A percentile compares a stretch with the other conserved stretches of the same genome.
These are phyloP conservation scores for Diachrysia chrysitis DNA, from an alignment of 2,888 invertebrate genomes.

Conservation along the genomic window DNA sequence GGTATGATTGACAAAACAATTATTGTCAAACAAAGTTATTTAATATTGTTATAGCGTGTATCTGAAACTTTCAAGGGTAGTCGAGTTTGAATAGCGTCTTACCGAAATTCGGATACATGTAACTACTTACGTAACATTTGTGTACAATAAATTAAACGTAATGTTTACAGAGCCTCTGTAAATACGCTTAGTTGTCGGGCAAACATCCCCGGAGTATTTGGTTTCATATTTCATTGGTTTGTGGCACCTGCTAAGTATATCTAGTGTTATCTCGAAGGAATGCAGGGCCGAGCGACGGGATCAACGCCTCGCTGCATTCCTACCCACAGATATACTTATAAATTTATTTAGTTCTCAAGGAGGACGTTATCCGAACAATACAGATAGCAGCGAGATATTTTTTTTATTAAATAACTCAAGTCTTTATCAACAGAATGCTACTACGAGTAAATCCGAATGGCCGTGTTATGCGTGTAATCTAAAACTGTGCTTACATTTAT, in stretches of 20 bases:
- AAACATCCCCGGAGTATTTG: constrained; percentile 73
- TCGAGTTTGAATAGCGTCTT: constrained; percentile 59
- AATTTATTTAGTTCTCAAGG: constrained; percentile 61
- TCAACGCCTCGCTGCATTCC: constrained; percentile 73
- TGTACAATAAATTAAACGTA: constrained; percentile 69
- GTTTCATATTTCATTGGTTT: constrained; percentile 65
- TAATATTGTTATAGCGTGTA: constrained; percentile 16
- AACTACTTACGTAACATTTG: constrained; percentile 60
- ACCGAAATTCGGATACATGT: constrained; percentile 61
- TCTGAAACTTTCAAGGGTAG: constrained; percentile 27
- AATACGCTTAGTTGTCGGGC: constrained; percentile 71
- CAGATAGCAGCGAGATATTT: constrained; percentile 55
- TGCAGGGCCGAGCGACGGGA: constrained; percentile 64
- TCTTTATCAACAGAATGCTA: constrained; percentile 40
- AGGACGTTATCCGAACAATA: constrained; percentile 54
- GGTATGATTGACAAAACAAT: constrained; percentile 6
- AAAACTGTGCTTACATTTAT: constrained; percentile 33
- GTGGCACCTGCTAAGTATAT: constrained; percentile 66
- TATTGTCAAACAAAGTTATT: constrained; percentile 14
- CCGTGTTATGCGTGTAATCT: constrained; percentile 32
- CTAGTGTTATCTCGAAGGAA: constrained; percentile 74
- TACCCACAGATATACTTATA: constrained; percentile 56
- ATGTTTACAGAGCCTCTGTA: constrained; percentile 67
- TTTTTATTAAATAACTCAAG: constrained; percentile 63
- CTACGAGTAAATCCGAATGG: constrained; percentile 44